Percentiles rank a stretch among this genome's conserved stretches.
phyloP scores from a whole-genome alignment of 2,797 vertebrate genomes.

The Lepilemur septentrionalis region DNA sequence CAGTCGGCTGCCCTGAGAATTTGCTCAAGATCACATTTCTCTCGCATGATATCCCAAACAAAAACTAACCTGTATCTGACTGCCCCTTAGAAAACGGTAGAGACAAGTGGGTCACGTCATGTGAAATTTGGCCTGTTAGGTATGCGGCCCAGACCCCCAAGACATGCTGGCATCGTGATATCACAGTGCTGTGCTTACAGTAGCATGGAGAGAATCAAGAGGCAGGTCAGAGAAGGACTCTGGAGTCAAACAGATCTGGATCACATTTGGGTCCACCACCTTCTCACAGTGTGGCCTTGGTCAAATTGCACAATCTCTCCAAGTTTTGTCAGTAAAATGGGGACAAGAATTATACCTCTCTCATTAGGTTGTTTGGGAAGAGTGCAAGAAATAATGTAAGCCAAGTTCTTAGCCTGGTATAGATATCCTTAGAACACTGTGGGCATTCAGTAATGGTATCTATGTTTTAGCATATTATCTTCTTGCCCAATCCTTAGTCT shows the following conservation, averaged over 20 bases:
- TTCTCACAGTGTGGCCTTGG: not conserved
- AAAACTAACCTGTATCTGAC: not conserved
- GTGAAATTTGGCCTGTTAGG: not conserved
- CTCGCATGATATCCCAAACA: not conserved
- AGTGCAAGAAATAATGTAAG: not conserved
- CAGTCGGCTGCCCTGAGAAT: not conserved
- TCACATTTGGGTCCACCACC: not conserved
- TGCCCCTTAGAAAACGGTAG: not conserved
- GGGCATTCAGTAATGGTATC: not conserved
- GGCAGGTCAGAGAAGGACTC: not conserved
- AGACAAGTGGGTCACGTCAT: not conserved
- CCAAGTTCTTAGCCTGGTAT: not conserved
- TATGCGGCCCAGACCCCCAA: not conserved
- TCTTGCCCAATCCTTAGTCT: not conserved
- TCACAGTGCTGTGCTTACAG: not conserved
- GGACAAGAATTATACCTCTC: not conserved
- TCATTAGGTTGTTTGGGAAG: not conserved
- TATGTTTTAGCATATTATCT: not conserved
- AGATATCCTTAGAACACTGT: not conserved
- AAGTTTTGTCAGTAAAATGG: not conserved
- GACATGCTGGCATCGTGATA: not conserved
- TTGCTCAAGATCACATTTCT: not conserved
- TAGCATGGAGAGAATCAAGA: not conserved
- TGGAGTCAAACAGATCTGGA: not conserved
- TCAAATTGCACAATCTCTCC: not conserved